A percentile compares a stretch with the other conserved stretches of the same genome.
Conservation (phyloP, 2,113 vertebrate genomes). For the Anarhynchus alexandrinus region DNA sequence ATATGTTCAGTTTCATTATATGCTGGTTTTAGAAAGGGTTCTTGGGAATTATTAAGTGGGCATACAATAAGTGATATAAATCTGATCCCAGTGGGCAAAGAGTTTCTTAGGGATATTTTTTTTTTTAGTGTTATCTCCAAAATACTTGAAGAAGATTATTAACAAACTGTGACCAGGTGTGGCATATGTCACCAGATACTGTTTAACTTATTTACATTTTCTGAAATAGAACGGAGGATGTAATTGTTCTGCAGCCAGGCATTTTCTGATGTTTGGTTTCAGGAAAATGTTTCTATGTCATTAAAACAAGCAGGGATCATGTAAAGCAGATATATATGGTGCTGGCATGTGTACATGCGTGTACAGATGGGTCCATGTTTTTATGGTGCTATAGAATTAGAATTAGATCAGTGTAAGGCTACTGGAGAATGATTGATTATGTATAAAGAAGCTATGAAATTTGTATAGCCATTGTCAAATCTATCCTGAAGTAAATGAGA, state of each 20-base stretch:
- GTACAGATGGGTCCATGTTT: neutral
- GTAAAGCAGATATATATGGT: neutral
- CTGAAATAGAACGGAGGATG: neutral
- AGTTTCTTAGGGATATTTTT: neutral
- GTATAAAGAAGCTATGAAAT: neutral
- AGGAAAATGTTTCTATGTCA: neutral
- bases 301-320: neutral
- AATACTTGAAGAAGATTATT: neutral
- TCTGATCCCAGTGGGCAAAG: neutral
- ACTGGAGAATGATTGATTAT: neutral
- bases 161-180: neutral
- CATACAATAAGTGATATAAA: neutral
- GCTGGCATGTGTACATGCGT: neutral
- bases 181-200: neutral
- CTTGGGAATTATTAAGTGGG: neutral
- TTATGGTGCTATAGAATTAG: neutral
- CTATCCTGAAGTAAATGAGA: neutral
- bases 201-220: neutral
- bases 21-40: neutral
- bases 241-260: neutral
- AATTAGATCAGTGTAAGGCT: neutral
- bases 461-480: neutral
- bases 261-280: neutral
- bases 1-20: neutral
- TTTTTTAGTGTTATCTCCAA: neutral